Conservation (phyloP, 2,113 vertebrate species). For the Blennius ocellaris region DNA sequence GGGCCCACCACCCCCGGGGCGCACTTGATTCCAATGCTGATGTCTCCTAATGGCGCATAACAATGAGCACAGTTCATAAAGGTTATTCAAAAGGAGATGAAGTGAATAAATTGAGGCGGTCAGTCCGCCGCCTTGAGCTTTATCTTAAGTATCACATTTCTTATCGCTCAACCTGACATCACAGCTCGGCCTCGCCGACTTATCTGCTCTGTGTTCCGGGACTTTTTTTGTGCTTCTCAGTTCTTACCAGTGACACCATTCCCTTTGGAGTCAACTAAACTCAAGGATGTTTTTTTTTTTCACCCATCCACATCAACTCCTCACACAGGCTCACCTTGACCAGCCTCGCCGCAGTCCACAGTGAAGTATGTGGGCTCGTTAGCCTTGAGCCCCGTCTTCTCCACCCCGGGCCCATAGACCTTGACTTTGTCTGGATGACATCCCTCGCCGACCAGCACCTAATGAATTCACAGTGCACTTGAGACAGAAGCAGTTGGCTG, state of each 20-base stretch:
- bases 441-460: conserved; percentile 94
- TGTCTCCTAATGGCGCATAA: conserved; percentile 86
- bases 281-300: conserved; percentile 31
- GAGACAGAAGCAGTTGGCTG: conserved; percentile 43
- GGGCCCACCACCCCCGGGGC: conserved; percentile 93
- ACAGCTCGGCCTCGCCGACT: background rate
- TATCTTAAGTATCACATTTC: conserved; percentile 37
- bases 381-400: conserved; percentile 95
- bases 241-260: conserved; percentile 9
- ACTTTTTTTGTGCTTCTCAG: background rate
- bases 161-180: background rate
- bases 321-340: conserved; percentile 85
- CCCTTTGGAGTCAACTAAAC: conserved; percentile 1
- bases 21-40: conserved; percentile 97
- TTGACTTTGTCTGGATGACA: conserved; percentile 92
- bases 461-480: conserved; percentile 67
- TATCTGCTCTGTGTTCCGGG: background rate
- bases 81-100: conserved; percentile 50
- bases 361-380: conserved; percentile 97
- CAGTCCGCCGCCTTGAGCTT: conserved; percentile 7
- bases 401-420: conserved; percentile 93
- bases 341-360: conserved; percentile 93
- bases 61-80: conserved; percentile 54
- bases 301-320: conserved; percentile 24
- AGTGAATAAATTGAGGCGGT: conserved; percentile 47